Conservation (phyloP, 1,140 invertebrate species). For the Chlorops oryzae region DNA sequence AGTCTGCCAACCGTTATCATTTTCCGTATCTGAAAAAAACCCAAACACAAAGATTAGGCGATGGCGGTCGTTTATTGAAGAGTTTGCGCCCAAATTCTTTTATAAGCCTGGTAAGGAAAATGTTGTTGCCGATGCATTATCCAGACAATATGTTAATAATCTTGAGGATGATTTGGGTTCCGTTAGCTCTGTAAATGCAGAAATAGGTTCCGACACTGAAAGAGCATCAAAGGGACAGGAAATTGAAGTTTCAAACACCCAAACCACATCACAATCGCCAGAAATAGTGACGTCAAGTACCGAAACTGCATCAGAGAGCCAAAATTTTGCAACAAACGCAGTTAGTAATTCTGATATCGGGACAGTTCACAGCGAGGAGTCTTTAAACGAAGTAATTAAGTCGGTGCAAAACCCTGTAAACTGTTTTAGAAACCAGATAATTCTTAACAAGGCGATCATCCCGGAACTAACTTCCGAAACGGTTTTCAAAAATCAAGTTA, state of each 20-base stretch:
- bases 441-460: no score
- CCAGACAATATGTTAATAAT: conserved; percentile 11
- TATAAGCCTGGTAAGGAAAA: conserved; percentile 46
- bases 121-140: conserved; percentile 39
- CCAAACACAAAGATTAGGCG: conserved; percentile 47
- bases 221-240: no score
- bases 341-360: no score
- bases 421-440: conserved; percentile 18
- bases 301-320: no score
- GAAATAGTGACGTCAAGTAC: no score
- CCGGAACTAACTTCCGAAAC: no score
- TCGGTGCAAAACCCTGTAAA: conserved; percentile 17
- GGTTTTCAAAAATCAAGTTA: no score
- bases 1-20: conserved; percentile 51
- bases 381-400: conserved; percentile 15
- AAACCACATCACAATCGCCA: no score
- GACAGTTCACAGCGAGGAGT: conserved; percentile 15
- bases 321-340: no score
- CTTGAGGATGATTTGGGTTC: conserved; percentile 7
- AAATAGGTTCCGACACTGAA: conserved; percentile 2
- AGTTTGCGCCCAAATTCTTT: conserved; percentile 36
- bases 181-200: no score
- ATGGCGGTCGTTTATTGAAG: conserved; percentile 51
- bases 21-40: conserved; percentile 48
- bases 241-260: no score